phyloP scores from a whole-genome alignment of 2,113 vertebrate genomes.

The Cyanoliseus patagonus region DNA sequence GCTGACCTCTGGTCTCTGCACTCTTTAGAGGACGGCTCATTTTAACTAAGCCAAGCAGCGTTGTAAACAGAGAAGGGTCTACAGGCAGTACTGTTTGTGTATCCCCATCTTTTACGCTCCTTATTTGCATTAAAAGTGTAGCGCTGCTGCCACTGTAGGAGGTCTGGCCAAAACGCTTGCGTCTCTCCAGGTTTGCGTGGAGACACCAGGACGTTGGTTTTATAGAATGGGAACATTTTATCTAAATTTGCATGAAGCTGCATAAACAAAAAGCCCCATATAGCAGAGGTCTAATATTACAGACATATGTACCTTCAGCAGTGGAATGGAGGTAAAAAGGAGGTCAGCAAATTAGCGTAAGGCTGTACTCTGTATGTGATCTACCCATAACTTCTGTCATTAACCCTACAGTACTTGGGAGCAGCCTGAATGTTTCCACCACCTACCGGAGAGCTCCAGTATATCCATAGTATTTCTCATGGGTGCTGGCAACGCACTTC shows the following conservation, averaged over 20 bases:
- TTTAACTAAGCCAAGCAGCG: background rate
- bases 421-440: background rate
- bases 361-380: background rate
- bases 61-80: background rate
- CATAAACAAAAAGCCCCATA: background rate
- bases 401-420: background rate
- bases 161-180: background rate
- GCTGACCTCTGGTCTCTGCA: background rate
- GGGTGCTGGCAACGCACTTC: constrained; percentile 77
- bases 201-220: background rate
- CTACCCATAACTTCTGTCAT: background rate
- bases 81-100: background rate
- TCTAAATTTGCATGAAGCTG: background rate
- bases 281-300: accelerated
- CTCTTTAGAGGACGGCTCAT: background rate
- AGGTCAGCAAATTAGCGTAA: background rate
- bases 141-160: background rate
- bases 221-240: accelerated
- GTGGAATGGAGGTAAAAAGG: background rate
- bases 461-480: constrained; percentile 83
- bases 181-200: background rate
- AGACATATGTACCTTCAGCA: background rate
- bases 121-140: background rate
- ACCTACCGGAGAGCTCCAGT: constrained; percentile 85
- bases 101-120: background rate